These are phyloP conservation scores for Deilephila elpenor DNA, from an alignment of 2,888 invertebrate genomes.

Conservation along the genomic window DNA sequence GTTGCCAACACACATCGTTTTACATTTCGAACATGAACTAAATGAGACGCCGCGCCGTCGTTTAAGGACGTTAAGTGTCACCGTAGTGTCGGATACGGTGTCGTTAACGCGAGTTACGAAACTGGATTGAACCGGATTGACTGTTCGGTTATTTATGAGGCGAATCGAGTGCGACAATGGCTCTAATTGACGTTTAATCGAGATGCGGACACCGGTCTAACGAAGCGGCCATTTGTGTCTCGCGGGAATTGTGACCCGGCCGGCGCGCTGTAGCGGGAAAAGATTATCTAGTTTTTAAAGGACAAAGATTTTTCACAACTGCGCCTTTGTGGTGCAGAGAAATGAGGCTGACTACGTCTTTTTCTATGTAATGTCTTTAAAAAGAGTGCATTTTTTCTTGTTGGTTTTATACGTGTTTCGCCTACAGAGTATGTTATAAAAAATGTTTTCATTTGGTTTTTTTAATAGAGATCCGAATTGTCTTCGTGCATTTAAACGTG, in stretches of 20 bases:
- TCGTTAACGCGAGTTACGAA: constrained; percentile 54
- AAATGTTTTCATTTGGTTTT: too few species aligned
- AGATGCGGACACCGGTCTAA: constrained; percentile 60
- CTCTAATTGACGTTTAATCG: constrained; percentile 79
- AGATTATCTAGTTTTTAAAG: constrained; percentile 21
- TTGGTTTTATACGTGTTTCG: too few species aligned
- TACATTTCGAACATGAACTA: constrained; percentile 38
- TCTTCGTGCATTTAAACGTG: too few species aligned
- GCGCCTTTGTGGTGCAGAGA: background rate
- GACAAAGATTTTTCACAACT: background rate
- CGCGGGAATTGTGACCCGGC: constrained; percentile 22
- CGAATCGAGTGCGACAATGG: constrained; percentile 69
- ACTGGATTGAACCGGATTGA: constrained; percentile 58
- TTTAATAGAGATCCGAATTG: too few species aligned
- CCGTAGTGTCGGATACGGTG: constrained; percentile 46
- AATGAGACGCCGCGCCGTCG: constrained; percentile 47
- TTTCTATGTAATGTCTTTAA: too few species aligned
- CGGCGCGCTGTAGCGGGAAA: background rate
- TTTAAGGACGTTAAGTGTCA: constrained; percentile 48
- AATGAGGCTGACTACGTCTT: background rate
- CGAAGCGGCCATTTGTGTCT: constrained; percentile 61
- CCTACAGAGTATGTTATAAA: too few species aligned
- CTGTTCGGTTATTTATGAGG: constrained; percentile 70
- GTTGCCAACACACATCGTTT: constrained; percentile 31
- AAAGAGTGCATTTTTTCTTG: too few species aligned